Evolutionary conservation across 2,113 vertebrate species (phyloP).

Genomic region (Pollachius pollachius): DNA sequence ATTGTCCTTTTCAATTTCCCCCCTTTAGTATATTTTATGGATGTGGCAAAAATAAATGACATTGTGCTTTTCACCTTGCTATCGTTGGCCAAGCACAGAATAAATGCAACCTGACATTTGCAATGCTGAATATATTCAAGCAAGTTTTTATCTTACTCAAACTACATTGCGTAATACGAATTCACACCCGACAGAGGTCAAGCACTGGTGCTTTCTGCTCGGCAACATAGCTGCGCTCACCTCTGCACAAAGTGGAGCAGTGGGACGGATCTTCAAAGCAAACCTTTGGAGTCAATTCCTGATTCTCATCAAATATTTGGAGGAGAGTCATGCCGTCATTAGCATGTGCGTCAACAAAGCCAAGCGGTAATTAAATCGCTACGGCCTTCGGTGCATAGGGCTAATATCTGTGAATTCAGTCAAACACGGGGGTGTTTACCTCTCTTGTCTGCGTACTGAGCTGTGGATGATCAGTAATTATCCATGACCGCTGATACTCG

Average conservation of each 20-base stretch:
- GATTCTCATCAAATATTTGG: slow-evolving; percentile 38
- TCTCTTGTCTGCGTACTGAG: slow-evolving; percentile 8
- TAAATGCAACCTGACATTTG: no score
- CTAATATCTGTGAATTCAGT: slow-evolving; percentile 34
- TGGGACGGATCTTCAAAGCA: slow-evolving; percentile 33
- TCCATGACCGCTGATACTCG: not conserved
- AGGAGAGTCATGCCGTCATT: slow-evolving; percentile 48
- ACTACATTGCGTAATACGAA: no score
- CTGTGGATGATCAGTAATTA: slow-evolving; percentile 8
- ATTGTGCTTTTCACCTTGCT: no score
- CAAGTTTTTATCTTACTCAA: no score
- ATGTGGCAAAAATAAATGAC: no score
- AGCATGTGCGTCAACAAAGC: slow-evolving; percentile 37
- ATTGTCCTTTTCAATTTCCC: no score
- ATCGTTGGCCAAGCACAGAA: no score
- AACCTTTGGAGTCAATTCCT: slow-evolving; percentile 45
- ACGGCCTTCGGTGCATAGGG: slow-evolving; percentile 31
- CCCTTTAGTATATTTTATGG: no score
- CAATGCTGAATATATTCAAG: no score
- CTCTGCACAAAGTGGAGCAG: not conserved
- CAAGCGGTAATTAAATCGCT: slow-evolving; percentile 44
- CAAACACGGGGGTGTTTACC: slow-evolving; percentile 3
- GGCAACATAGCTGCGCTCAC: not conserved
- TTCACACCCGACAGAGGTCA: no score
- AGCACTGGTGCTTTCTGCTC: not conserved